phyloP scores from a whole-genome alignment of 2,113 vertebrate species.

The Dascyllus trimaculatus region DNA sequence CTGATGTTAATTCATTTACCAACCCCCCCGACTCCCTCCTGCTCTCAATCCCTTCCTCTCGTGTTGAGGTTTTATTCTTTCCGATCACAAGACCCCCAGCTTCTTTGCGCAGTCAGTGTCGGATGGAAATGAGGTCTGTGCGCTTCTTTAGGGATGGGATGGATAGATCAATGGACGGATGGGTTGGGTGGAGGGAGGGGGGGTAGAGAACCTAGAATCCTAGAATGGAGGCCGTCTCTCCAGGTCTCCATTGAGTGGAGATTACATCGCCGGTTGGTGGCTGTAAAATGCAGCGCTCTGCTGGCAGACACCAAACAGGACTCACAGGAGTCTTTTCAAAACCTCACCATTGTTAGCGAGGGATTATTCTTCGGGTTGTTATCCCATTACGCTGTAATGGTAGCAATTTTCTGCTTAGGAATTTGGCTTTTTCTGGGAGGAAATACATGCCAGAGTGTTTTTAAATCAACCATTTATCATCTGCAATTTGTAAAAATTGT shows the following conservation, averaged over 20 bases:
- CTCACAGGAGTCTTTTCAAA: conserved; percentile 78
- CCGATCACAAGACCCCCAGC: conserved; percentile 48
- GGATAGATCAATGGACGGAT: conserved; percentile 24
- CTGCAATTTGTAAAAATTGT: conserved; percentile 58
- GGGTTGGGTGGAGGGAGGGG: background rate
- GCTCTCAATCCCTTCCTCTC: conserved; percentile 21
- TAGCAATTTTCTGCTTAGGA: conserved; percentile 82
- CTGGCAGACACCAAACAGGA: conserved; percentile 71
- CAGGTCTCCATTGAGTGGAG: conserved; percentile 74
- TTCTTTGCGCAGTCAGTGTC: conserved; percentile 38
- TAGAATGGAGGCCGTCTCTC: conserved; percentile 68
- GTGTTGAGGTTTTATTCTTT: conserved; percentile 54
- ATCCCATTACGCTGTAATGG: conserved; percentile 84
- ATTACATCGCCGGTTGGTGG: conserved; percentile 79
- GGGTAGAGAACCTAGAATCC: conserved; percentile 42
- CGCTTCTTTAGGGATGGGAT: conserved; percentile 39
- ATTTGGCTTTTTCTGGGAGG: conserved; percentile 64
- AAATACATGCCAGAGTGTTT: conserved; percentile 60
- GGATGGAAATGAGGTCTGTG: conserved; percentile 67
- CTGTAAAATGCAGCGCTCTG: conserved; percentile 58
- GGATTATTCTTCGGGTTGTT: conserved; percentile 86
- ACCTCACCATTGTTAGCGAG: conserved; percentile 72
- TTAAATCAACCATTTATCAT: conserved; percentile 63
- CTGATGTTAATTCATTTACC: conserved; percentile 73
- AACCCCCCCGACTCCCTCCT: conserved; percentile 7